phyloP scores from a whole-genome alignment of 2,888 invertebrate species.

The Erynnis tages region DNA sequence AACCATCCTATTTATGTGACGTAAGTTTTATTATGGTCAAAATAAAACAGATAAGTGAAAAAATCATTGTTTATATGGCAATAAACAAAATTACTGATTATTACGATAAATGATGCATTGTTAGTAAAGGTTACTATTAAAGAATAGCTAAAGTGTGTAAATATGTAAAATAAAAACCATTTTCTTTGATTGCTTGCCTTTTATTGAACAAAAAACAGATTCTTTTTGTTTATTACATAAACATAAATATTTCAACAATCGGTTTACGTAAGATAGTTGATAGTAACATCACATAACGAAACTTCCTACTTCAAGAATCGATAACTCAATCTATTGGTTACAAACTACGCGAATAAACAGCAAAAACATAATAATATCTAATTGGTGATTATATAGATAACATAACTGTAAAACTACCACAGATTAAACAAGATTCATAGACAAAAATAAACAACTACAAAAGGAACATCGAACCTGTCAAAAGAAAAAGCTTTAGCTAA shows the following conservation, averaged over 20 bases:
- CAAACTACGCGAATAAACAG: slow-evolving; percentile 20
- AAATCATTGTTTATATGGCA: neutral
- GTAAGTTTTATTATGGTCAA: too few relatives aligned
- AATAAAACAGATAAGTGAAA: too few relatives aligned
- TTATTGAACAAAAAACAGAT: slow-evolving; percentile 7
- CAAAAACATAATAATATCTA: slow-evolving; percentile 10
- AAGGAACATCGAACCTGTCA: slow-evolving; percentile 34
- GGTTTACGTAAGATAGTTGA: slow-evolving; percentile 6
- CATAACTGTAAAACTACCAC: slow-evolving; percentile 15
- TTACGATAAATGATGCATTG: neutral
- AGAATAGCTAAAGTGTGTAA: slow-evolving; percentile 43
- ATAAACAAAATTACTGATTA: neutral
- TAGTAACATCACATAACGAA: slow-evolving; percentile 8
- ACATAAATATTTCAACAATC: slow-evolving; percentile 19
- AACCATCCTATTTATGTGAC: too few relatives aligned
- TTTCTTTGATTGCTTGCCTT: slow-evolving; percentile 23
- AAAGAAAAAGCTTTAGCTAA: slow-evolving; percentile 9
- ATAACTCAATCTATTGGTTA: slow-evolving; percentile 34
- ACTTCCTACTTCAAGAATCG: slow-evolving; percentile 18
- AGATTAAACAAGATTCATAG: slow-evolving; percentile 20
- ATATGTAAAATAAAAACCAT: slow-evolving; percentile 50
- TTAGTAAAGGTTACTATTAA: neutral
- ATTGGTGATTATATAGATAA: slow-evolving; percentile 24
- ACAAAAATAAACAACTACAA: slow-evolving; percentile 13
- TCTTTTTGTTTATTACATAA: slow-evolving; percentile 20